Base-by-base conservation (phyloP, 2,888 invertebrate species). In the Mamestra brassicae region DNA sequence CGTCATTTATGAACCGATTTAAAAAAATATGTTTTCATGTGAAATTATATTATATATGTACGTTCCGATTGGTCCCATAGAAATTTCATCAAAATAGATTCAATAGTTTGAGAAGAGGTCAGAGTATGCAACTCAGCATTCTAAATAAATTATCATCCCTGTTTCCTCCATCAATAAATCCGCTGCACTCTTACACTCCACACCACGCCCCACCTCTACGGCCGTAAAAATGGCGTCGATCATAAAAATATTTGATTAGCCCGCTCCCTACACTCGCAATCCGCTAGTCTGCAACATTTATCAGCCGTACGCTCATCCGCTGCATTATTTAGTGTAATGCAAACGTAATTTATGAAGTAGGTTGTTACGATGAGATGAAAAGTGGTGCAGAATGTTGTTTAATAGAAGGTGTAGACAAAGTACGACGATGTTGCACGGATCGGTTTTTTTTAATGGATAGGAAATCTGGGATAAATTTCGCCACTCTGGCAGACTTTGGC, bases 241-340 rank as follows among this genome's bases (percentile, higher is more conserved):
- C 96, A 96, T 96, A 96, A 96, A 96, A 96, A 96, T 96, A 95
- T 96, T 96, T 96, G 96, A 96, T 96, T 95, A 96, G 94, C 90
- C 92, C 90, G 89, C 91, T 90, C 91, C 89, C 92, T 90, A 90
- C 92, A 91, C 92, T 91, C 90, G 93, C 94, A 95, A 95, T 95
- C 91, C 94, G 87, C 90, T 91, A 88, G 88, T 89, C 89, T 95
- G 93, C 93, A 95, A 95, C 91, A 94, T 96, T 96, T 94, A 96
- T 95, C 90, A 94, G 93, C 82, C 85, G 76, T 81, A 85, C 85
- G 85, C 78, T 76, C 81, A 79, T 83, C 76, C 62, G 72, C 58
- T 88, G 88, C 83, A 90, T 90, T 89, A 91, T 91, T 89, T 85
- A 91, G 86, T 79, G 74, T 81, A 81, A 87, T 87, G 87, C 88